A percentile compares a stretch with the other conserved stretches of the same genome.
Evolutionary conservation across 1,140 invertebrate genomes (phyloP).

Genomic region (Copidosoma floridanum): DNA sequence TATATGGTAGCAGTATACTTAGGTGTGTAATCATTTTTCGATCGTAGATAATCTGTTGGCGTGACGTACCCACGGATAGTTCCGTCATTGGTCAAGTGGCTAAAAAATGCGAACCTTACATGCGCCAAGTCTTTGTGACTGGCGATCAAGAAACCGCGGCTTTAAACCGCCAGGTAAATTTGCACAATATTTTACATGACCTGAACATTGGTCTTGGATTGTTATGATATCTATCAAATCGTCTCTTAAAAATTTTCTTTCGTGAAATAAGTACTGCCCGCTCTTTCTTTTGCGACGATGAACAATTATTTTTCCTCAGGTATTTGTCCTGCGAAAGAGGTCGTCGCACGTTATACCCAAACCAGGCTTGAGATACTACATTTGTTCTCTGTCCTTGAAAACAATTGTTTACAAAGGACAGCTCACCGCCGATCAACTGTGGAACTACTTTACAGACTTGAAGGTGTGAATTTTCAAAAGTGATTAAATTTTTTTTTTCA

Average conservation of each 20-base stretch:
- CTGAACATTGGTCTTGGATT: not conserved
- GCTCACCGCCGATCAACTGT: constrained; percentile 93
- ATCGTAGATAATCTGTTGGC: constrained; percentile 90
- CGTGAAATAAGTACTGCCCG: not conserved
- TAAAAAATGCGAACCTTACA: constrained; percentile 88
- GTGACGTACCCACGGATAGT: constrained; percentile 85
- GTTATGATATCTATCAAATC: not conserved
- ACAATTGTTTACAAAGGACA: constrained; percentile 98
- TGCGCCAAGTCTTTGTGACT: constrained; percentile 90
- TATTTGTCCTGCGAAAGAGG: constrained; percentile 90
- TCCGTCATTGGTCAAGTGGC: constrained; percentile 86
- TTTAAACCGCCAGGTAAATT: constrained; percentile 48
- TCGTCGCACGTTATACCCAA: constrained; percentile 84
- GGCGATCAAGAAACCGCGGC: constrained; percentile 61
- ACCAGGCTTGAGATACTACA: constrained; percentile 88
- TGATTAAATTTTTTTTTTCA: too few species aligned
- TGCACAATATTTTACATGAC: too few species aligned
- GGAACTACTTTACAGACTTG: constrained; percentile 75
- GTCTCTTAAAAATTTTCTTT: too few species aligned
- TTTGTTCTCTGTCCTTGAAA: constrained; percentile 88
- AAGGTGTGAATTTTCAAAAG: constrained; percentile 43
- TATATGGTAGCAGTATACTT: too few species aligned
- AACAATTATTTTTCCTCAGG: constrained; percentile 58
- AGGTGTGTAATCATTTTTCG: too few species aligned
- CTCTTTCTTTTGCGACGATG: not conserved